A percentile compares a stretch with the other conserved stretches of the same genome.
phyloP scores from a whole-genome alignment of 2,888 invertebrate genomes.

The Phengaris alcon region DNA sequence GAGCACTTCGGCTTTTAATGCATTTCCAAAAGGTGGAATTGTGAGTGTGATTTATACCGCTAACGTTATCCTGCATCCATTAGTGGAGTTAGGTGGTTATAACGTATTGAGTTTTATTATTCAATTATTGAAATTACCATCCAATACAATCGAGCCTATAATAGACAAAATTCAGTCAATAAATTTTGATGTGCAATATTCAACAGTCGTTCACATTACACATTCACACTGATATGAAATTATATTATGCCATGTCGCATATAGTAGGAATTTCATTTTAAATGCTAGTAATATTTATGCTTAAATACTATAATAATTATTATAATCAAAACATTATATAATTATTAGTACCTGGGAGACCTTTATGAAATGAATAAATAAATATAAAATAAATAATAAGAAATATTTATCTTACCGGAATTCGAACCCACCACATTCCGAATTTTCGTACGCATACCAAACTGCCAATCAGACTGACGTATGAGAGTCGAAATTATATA shows the following conservation, averaged over 20 bases:
- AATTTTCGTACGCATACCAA: no score
- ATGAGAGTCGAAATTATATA: no score
- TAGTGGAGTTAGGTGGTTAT: slow-evolving; percentile 31
- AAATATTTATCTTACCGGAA: no score
- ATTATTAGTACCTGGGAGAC: no score
- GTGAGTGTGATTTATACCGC: neutral
- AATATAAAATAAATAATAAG: no score
- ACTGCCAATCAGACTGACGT: no score
- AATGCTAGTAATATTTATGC: neutral
- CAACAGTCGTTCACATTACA: slow-evolving; percentile 41
- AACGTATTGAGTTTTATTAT: slow-evolving; percentile 37
- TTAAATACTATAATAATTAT: neutral
- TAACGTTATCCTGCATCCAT: neutral
- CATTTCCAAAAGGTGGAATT: slow-evolving; percentile 2
- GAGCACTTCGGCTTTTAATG: neutral
- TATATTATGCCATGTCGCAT: slow-evolving; percentile 12
- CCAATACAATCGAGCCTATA: slow-evolving; percentile 35
- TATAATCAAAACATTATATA: neutral
- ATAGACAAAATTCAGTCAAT: slow-evolving; percentile 37
- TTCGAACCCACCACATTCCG: no score
- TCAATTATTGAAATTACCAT: slow-evolving; percentile 40
- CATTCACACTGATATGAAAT: slow-evolving; percentile 21
- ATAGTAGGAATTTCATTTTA: slow-evolving; percentile 21
- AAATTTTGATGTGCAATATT: slow-evolving; percentile 51
- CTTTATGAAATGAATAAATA: no score